These are phyloP conservation scores for Heliconius ethilla DNA, from an alignment of 2,888 invertebrate genomes.

Conservation along the genomic window DNA sequence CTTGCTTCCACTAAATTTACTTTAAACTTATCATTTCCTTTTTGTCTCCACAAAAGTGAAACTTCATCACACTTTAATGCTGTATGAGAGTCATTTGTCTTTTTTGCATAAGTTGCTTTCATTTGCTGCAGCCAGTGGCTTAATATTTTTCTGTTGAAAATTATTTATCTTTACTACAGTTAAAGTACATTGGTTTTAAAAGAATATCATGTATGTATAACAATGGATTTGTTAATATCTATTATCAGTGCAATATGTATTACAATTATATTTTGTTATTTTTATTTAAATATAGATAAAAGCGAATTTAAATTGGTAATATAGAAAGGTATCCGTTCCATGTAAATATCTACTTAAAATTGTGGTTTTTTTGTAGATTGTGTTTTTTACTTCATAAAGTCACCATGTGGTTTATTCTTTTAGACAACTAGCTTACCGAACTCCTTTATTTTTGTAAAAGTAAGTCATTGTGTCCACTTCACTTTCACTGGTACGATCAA, in stretches of 20 bases:
- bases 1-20: conserved; percentile 77
- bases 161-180: background rate
- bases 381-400: no score
- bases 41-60: conserved; percentile 69
- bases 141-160: conserved; percentile 60
- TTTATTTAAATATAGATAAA: background rate
- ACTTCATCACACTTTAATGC: conserved; percentile 67
- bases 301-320: background rate
- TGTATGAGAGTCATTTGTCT: conserved; percentile 58
- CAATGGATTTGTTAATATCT: background rate
- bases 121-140: conserved; percentile 70
- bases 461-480: conserved; percentile 73
- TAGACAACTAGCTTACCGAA: conserved; percentile 56
- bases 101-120: conserved; percentile 60
- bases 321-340: background rate
- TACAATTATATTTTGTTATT: conserved; percentile 1
- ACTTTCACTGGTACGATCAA: conserved; percentile 65
- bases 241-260: background rate
- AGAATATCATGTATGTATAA: no score
- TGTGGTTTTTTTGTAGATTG: no score
- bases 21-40: conserved; percentile 83
- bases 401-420: no score
- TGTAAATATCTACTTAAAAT: background rate
- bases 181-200: no score
- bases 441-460: conserved; percentile 67